Percentiles rank a stretch among this genome's conserved stretches.
Conservation (phyloP, 2,113 vertebrate genomes). For the Hyperoodon ampullatus region DNA sequence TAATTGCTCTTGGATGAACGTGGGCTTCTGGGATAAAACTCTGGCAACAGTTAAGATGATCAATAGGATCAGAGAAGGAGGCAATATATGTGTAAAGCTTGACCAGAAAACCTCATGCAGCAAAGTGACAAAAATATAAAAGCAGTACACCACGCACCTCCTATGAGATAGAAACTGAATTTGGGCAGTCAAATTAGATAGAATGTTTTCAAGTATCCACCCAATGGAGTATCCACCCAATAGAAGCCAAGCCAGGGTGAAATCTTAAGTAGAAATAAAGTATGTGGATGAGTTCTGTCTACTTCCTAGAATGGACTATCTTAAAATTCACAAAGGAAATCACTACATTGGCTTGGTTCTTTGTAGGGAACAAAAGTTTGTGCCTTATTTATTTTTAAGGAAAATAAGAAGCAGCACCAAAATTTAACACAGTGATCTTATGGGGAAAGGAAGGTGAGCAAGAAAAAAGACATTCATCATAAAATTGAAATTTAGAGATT, state of each 20-base stretch:
- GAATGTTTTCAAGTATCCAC: not conserved
- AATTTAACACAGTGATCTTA: not conserved
- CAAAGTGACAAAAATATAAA: conserved; percentile 33
- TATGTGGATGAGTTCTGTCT: not conserved
- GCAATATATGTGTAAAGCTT: not conserved
- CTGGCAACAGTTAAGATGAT: not conserved
- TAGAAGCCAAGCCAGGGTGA: not conserved
- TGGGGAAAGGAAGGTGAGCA: not conserved
- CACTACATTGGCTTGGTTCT: not conserved
- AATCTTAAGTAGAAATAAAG: not conserved
- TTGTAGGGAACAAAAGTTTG: not conserved
- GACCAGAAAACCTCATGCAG: not conserved
- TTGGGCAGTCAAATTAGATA: not conserved
- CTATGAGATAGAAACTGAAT: not conserved
- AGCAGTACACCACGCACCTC: not conserved
- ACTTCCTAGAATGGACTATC: not conserved
- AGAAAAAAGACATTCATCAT: not conserved
- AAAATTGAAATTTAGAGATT: not conserved
- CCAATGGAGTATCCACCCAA: not conserved
- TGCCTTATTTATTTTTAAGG: not conserved
- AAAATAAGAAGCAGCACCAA: not conserved
- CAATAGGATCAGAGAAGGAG: conserved; percentile 12
- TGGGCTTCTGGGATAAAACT: not conserved
- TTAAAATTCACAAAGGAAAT: conserved; percentile 41
- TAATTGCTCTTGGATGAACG: conserved; percentile 10